Base-by-base conservation (phyloP, 2,113 vertebrate species). In the Oryzias celebensis region DNA sequence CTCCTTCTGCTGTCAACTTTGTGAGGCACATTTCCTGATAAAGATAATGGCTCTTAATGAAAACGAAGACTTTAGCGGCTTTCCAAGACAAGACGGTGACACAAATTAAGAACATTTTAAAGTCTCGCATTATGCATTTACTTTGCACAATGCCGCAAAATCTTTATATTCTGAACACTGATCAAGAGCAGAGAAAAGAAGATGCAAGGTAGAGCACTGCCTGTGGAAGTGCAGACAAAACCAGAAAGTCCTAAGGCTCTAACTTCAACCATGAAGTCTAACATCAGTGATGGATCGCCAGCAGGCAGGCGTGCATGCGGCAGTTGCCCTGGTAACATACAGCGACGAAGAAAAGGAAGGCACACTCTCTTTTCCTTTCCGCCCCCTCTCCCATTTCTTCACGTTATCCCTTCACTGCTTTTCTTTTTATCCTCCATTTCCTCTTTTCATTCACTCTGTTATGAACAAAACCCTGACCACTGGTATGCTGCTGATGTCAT, bases 401-500 rank as follows among this genome's bases (percentile, higher is more conserved):
- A 62, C 56, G 18, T 76, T 53, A 61, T 61, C 71, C 36, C 41
- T 62, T 78, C 2, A 13, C 68, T 48, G 52, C 47, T 26, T 71
- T 62, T 60, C 58, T 79, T 75, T 83, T 68, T 76, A 71, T 75
- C 72, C 72, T 73, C 60, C 74, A 73, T 82, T 84, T 80, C 70
- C 81, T 90, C 77, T 67, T 70, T 80, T 83, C 54, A 76, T 77
- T 86, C 71, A 68, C 71, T 77, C 75, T 75, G 72, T 68, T 65
- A 45, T 54, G 76, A 86, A 75, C 71, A 78, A 79, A 36, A 89
- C 86, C 82, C 81, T 80, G 86, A 80, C 77, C 83, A 87, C 81
- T 66, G 82, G 88, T 86, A 84, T 44, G 75, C 61, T 81, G 76
- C 62, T 89, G 90, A 92, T 90, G 91, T 93, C 92, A 92, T 14